These are phyloP conservation scores for Dynastes grantii DNA, from an alignment of 2,888 invertebrate genomes.

Conservation along the genomic window DNA sequence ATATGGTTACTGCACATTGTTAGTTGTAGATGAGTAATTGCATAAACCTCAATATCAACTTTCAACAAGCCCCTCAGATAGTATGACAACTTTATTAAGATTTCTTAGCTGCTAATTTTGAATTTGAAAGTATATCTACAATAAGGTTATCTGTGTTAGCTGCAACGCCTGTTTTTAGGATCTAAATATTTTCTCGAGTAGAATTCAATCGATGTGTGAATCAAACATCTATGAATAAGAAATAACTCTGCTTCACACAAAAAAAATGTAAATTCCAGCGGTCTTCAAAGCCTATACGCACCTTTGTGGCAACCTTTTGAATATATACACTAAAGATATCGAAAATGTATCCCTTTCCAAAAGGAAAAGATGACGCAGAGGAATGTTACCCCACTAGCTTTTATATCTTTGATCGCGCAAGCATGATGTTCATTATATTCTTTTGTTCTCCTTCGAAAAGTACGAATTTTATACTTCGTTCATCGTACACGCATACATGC, in stretches of 20 bases:
- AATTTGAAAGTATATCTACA: too few relatives aligned
- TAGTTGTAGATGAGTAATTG: too few relatives aligned
- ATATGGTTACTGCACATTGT: too few relatives aligned
- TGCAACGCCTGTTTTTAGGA: too few relatives aligned
- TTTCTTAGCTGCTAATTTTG: too few relatives aligned
- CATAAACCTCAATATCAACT: too few relatives aligned
- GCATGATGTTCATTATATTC: constrained; percentile 36
- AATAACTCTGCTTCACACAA: constrained; percentile 2
- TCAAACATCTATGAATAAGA: constrained; percentile 19
- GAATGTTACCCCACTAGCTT: background rate
- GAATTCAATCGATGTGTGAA: background rate
- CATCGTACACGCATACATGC: constrained; percentile 23
- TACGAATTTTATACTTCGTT: constrained; percentile 13
- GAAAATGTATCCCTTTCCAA: background rate
- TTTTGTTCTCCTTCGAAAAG: constrained; percentile 28
- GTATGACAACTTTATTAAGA: too few relatives aligned
- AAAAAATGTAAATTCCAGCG: constrained; percentile 17
- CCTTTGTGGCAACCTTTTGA: constrained; percentile 5
- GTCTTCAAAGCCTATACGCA: background rate
- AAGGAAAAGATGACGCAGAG: background rate
- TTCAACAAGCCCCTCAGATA: too few relatives aligned
- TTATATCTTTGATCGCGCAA: constrained; percentile 39
- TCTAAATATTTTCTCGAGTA: background rate
- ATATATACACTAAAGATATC: background rate
- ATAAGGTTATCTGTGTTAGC: too few relatives aligned